These are phyloP conservation scores for Sesia bembeciformis DNA, from an alignment of 2,888 invertebrate species.

Conservation along the genomic window DNA sequence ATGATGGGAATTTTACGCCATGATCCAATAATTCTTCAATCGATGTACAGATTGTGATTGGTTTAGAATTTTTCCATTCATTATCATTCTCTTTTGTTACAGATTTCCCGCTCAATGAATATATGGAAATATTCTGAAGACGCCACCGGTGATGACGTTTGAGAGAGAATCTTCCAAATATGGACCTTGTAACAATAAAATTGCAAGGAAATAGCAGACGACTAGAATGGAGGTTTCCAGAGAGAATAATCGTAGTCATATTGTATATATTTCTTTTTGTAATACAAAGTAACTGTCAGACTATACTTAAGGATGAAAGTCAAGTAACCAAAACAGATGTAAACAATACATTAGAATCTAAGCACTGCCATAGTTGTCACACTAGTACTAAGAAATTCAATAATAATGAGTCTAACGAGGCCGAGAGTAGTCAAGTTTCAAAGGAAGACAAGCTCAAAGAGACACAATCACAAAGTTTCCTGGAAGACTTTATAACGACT, in stretches of 20 bases:
- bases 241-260: slow-evolving; percentile 30
- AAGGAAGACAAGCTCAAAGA: slow-evolving; percentile 14
- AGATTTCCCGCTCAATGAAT: slow-evolving; percentile 35
- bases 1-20: not conserved
- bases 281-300: slow-evolving; percentile 39
- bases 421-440: slow-evolving; percentile 9
- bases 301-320: slow-evolving; percentile 29
- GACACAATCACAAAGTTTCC: slow-evolving; percentile 16
- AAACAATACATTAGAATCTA: slow-evolving; percentile 47
- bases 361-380: slow-evolving; percentile 63
- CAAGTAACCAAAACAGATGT: slow-evolving; percentile 44
- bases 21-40: not conserved
- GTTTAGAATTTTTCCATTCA: not conserved
- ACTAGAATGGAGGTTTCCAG: slow-evolving; percentile 40
- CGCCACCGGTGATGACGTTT: slow-evolving; percentile 50
- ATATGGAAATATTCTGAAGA: slow-evolving; percentile 2
- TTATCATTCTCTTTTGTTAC: slow-evolving; percentile 30
- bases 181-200: slow-evolving; percentile 37
- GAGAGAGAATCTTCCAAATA: slow-evolving; percentile 30
- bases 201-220: slow-evolving; percentile 30
- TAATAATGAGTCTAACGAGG: slow-evolving; percentile 17
- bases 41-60: not conserved
- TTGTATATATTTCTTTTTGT: slow-evolving; percentile 39
- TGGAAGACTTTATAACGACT: slow-evolving; percentile 40
- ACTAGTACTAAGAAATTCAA: slow-evolving; percentile 33